Evolutionary conservation across 2,113 vertebrate genomes (phyloP).

Genomic region (Cebus imitator): DNA sequence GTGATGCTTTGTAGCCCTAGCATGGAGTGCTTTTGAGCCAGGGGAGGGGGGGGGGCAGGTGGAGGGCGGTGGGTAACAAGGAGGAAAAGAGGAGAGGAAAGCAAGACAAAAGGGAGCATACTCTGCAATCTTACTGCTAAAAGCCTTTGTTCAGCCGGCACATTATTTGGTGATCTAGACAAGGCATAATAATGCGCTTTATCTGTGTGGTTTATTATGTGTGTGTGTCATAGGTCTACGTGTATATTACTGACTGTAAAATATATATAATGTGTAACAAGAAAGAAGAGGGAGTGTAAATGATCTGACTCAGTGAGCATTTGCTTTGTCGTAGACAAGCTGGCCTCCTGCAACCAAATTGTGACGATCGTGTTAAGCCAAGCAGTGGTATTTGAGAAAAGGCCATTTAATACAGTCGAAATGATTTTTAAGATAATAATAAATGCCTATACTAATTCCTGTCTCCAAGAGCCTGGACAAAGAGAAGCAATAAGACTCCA

Average conservation of each 20-base stretch:
- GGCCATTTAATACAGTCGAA: neutral
- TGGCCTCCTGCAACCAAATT: neutral
- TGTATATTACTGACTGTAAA: slow-evolving; percentile 67
- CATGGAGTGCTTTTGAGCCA: neutral
- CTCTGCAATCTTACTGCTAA: neutral
- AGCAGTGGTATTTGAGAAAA: neutral
- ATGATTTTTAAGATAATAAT: neutral
- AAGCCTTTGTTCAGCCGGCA: slow-evolving; percentile 61
- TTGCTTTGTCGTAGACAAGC: neutral
- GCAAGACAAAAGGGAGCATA: slow-evolving; percentile 41
- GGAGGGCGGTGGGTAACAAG: neutral
- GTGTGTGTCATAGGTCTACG: slow-evolving; percentile 64
- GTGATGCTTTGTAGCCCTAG: neutral
- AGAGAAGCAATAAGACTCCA: neutral
- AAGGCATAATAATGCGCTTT: slow-evolving; percentile 52
- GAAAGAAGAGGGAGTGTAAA: neutral
- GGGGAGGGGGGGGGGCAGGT: neutral
- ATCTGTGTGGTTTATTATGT: slow-evolving; percentile 59
- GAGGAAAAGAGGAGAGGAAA: neutral
- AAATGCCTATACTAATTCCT: neutral
- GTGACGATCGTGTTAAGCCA: neutral
- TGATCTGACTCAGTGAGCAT: slow-evolving; percentile 22
- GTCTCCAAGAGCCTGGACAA: neutral
- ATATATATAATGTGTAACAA: slow-evolving; percentile 1
- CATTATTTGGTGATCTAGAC: slow-evolving; percentile 50